Conservation (phyloP, 2,888 invertebrate species). For the Nemoura dubitans region DNA sequence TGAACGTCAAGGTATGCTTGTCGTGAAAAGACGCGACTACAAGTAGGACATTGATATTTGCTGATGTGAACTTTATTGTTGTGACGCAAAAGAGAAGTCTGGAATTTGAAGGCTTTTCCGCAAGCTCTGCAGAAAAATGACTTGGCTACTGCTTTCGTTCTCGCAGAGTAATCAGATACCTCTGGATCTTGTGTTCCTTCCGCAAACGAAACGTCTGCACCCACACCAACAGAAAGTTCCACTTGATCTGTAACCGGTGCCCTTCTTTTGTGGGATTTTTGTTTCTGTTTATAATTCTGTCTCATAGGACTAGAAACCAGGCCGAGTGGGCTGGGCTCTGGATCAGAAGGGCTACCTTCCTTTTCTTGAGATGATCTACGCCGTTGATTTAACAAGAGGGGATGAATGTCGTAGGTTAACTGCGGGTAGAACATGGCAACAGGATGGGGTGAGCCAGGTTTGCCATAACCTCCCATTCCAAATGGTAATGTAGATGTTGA, state of each 20-base stretch:
- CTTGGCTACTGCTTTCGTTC: conserved; percentile 50
- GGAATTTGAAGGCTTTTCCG: conserved; percentile 54
- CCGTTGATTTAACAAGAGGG: conserved; percentile 50
- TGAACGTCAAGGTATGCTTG: conserved; percentile 55
- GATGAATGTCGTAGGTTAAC: conserved; percentile 53
- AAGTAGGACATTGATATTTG: conserved; percentile 54
- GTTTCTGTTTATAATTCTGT: conserved; percentile 44
- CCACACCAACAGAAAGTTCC: conserved; percentile 31
- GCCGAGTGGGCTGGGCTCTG: conserved; percentile 38
- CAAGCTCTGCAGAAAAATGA: conserved; percentile 54
- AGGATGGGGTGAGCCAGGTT: conserved; percentile 50
- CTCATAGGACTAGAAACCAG: conserved; percentile 44
- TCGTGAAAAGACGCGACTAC: conserved; percentile 54
- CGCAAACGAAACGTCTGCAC: conserved; percentile 39
- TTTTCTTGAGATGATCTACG: conserved; percentile 47
- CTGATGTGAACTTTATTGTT: conserved; percentile 55
- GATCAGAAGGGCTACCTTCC: conserved; percentile 33
- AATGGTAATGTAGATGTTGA: conserved; percentile 51
- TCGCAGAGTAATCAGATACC: conserved; percentile 48
- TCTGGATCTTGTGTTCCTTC: conserved; percentile 38
- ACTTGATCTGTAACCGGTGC: conserved; percentile 27
- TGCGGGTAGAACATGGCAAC: conserved; percentile 54
- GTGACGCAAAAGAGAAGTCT: conserved; percentile 54
- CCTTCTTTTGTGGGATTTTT: conserved; percentile 40
- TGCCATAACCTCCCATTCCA: conserved; percentile 50